These are phyloP conservation scores for Lottia scabra DNA, from an alignment of 2,888 invertebrate species.

Conservation along the genomic window DNA sequence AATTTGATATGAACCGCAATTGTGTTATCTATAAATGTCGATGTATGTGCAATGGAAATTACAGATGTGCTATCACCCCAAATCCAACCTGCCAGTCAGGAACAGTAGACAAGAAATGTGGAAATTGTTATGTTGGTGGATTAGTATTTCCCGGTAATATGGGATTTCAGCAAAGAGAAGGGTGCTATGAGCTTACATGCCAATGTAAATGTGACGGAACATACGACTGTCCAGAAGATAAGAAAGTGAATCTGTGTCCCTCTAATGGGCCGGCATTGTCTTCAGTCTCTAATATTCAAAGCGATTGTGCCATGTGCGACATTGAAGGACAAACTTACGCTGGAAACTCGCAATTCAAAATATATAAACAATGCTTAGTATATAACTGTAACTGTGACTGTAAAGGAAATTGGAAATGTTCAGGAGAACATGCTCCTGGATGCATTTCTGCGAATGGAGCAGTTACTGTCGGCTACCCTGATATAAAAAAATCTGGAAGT, in stretches of 20 bases:
- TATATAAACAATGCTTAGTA: slow-evolving; percentile 41
- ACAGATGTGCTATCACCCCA: slow-evolving; percentile 32
- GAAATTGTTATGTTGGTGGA: slow-evolving; percentile 43
- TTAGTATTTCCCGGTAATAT: slow-evolving; percentile 35
- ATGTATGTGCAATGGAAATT: slow-evolving; percentile 35
- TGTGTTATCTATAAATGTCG: slow-evolving; percentile 37
- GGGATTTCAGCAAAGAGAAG: slow-evolving; percentile 42
- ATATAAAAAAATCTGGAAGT: slow-evolving; percentile 14
- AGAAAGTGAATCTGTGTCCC: slow-evolving; percentile 33
- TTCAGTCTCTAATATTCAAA: slow-evolving; percentile 15
- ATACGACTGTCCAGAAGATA: slow-evolving; percentile 39
- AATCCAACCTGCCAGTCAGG: slow-evolving; percentile 21
- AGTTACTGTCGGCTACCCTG: slow-evolving; percentile 21
- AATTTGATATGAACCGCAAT: slow-evolving; percentile 36
- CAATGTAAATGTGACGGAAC: slow-evolving; percentile 49
- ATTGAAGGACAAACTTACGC: slow-evolving; percentile 28
- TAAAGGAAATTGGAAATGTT: slow-evolving; percentile 48
- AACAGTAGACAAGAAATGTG: slow-evolving; percentile 19
- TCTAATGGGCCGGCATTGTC: background rate
- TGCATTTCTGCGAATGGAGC: slow-evolving; percentile 24
- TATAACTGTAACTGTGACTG: slow-evolving; percentile 51
- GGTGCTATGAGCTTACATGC: slow-evolving; percentile 49
- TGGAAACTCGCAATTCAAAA: slow-evolving; percentile 39
- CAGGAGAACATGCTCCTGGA: slow-evolving; percentile 24
- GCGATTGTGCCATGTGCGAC: slow-evolving; percentile 32